Base-by-base conservation (phyloP, 2,113 vertebrate genomes). In the Ptilorrhoa leucosticta region DNA sequence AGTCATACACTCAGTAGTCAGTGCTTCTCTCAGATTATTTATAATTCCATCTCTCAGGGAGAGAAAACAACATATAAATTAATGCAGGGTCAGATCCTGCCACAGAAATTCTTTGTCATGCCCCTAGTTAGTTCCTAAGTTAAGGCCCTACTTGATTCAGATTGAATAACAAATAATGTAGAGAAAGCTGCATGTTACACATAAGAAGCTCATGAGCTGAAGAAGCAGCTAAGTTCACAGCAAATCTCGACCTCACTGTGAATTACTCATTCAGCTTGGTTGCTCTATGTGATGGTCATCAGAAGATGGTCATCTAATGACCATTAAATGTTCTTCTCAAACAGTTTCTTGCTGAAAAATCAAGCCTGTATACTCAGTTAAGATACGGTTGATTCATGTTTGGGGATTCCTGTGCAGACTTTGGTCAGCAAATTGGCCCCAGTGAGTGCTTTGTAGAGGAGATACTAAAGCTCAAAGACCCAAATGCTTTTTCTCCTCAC, bases 331-430 rank as follows among this genome's bases (percentile, higher is more conserved):
- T 28, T 77, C n/a, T 66, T 23, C 40, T 65, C 61, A 35, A 57
- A 57, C n/a, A 50, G 20, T 20, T 48, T 31, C 24, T 61, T 73
- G 42, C 13, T 91, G 83, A 57, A 78, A 88, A 78, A 77, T 50
- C 54, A 33, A 7, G 11, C 14, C 31, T 76, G 9, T 31, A 4
- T 21, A 15, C 9, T 90, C 20, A 11, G 22, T 19, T 39, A 33
- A 27, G 26, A 31, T 16, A 77, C 1, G 3, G 6, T 10, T 76
- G 28, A 15, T 44, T 45, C 0, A 0, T 60, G 20, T 42, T 45
- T 8, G 4, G 44, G 30, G 23, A 39, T 13, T 85, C 24, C 35
- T 40, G 19, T 4, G 9, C 45, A 83, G 57, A 17, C 9, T 44
- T 65, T 11, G 21, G 19, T 33, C 13, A 15, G 53, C 13, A 42